Evolutionary conservation across 2,888 invertebrate genomes (phyloP), one percentile per base, ranked within the genome.

Genomic region (Diploptera punctata): DNA sequence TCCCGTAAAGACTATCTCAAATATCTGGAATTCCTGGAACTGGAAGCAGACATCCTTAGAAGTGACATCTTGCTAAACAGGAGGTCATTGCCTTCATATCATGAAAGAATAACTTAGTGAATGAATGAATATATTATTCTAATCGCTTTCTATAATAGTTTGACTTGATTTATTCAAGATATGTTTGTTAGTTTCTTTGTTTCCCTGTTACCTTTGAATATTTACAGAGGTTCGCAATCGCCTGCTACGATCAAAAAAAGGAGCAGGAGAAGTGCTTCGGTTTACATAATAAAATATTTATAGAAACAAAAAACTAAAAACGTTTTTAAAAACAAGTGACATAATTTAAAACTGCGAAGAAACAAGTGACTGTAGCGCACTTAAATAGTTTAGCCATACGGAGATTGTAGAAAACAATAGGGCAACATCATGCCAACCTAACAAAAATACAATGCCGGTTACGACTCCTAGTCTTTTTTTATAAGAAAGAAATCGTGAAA

Each of bases 371-470:
- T 33, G 24, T 52, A 19, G 1, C 10, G 18, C 18, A 62, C 44
- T 65, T 31, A 38, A 65, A 18, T 60, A 19, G 65, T 43, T 65
- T 24, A 24, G 5, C 1, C 24, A 65, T 19, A 62, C 16, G 7
- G 16, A 65, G 44, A 13, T 16, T 24, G 31, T 16, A 26, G 44
- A 44, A n/a, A 65, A 65, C 65, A 65, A 44, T 65, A 44, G 65
- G 3, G 2, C n/a, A 19, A 19, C 10, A 52, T 52, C 3, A 52
- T 21, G 49, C 49, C 49, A 7, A 1, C 10, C 3, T 21, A 19
- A 52, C 10, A 26, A 4, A 4, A 54, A 54, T 26, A 54, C 29
- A 54, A 54, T 26, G 13, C 49, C 19, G 54, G 2, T 2, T 21
- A 26, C 26, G 1, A 26, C 24, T 10, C 3, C 54, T 13, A 24